Conservation (phyloP, 92 coral and sea anemone species). For the Zoanthus solanderi region DNA sequence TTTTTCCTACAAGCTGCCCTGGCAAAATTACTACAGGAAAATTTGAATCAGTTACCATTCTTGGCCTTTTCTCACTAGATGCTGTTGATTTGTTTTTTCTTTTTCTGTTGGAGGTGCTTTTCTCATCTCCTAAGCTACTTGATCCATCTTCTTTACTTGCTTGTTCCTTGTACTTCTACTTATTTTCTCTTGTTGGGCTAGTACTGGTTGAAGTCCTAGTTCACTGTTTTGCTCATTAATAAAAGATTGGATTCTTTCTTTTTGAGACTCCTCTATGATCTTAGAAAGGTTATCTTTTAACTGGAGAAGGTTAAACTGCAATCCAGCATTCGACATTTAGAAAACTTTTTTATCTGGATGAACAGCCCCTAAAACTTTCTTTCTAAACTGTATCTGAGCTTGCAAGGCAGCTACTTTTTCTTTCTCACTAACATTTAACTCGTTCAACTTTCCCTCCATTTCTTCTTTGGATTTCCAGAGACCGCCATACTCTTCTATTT, state of each 20-base stretch:
- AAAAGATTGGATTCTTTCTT: too few species aligned
- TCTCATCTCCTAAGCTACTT: not conserved
- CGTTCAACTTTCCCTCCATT: not conserved
- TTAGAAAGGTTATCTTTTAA: too few species aligned
- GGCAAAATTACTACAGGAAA: slow-evolving; percentile 21
- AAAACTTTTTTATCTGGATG: slow-evolving; percentile 26
- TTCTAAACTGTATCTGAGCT: slow-evolving; percentile 16
- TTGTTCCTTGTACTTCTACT: slow-evolving; percentile 17
- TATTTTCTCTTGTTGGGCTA: slow-evolving; percentile 24
- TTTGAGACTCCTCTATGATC: too few species aligned
- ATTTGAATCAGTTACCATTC: not conserved
- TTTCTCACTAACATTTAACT: not conserved
- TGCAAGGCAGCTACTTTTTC: slow-evolving; percentile 31
- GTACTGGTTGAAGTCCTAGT: not conserved
- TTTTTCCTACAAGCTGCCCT: slow-evolving; percentile 14
- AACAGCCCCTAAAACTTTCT: slow-evolving; percentile 40
- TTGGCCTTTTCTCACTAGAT: slow-evolving; percentile 15
- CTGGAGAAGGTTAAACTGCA: not conserved
- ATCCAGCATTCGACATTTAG: slow-evolving; percentile 30
- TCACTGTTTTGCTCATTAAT: too few species aligned
- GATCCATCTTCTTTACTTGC: not conserved
- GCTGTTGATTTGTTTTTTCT: not conserved
- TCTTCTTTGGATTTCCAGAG: slow-evolving; percentile 11
- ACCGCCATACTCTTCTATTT: slow-evolving; percentile 39
- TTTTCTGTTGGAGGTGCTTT: not conserved